These are phyloP conservation scores for Pipistrellus kuhlii DNA, from an alignment of 2,797 vertebrate species.

Conservation along the genomic window DNA sequence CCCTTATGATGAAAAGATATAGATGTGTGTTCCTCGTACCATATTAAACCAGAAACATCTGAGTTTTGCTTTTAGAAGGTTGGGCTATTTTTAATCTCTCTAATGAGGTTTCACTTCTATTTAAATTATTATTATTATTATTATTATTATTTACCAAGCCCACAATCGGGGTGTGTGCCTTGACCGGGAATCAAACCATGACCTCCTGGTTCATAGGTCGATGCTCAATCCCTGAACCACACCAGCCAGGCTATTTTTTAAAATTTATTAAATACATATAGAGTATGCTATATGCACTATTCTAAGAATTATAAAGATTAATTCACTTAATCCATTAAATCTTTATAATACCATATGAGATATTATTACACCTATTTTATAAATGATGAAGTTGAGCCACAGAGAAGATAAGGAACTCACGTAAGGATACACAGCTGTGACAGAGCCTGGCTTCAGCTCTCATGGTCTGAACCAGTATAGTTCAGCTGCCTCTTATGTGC, in stretches of 20 bases:
- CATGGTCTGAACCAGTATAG: neutral
- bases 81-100: constrained; percentile 22
- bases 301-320: neutral
- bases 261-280: neutral
- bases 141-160: too few relatives aligned
- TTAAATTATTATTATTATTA: neutral
- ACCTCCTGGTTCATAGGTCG: too few relatives aligned
- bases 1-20: neutral
- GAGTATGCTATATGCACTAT: neutral
- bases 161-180: too few relatives aligned
- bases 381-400: constrained; percentile 45
- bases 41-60: neutral
- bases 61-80: constrained; percentile 37
- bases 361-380: constrained; percentile 6
- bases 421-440: constrained; percentile 2
- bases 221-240: too few relatives aligned
- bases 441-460: neutral
- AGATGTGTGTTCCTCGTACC: neutral
- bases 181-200: too few relatives aligned
- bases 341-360: neutral
- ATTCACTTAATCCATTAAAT: neutral
- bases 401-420: neutral
- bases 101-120: constrained; percentile 11
- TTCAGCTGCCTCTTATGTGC: neutral
- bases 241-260: neutral